Evolutionary conservation across 2,113 vertebrate species (phyloP).

Genomic region (Halichoerus grypus): DNA sequence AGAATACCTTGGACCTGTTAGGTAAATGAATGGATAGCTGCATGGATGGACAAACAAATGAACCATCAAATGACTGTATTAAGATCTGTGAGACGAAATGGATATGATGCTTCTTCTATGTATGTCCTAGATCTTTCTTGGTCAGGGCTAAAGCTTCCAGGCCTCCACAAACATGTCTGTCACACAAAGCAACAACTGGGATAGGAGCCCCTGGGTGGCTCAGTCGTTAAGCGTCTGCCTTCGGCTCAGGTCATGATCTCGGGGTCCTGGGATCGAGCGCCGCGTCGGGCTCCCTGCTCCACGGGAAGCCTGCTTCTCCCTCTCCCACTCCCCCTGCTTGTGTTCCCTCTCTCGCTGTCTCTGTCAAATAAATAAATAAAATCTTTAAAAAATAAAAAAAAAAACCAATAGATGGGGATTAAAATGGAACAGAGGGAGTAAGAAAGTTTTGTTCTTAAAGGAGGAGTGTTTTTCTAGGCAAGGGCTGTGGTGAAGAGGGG

Average conservation of each 20-base stretch:
- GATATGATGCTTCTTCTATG: not conserved
- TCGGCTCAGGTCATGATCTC: too few species aligned
- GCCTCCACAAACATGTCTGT: not conserved
- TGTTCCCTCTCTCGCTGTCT: too few species aligned
- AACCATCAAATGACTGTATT: not conserved
- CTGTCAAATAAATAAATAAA: too few species aligned
- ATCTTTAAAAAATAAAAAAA: too few species aligned
- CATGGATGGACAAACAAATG: not conserved
- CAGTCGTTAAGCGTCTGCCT: too few species aligned
- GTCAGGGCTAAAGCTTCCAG: not conserved
- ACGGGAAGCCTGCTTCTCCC: too few species aligned
- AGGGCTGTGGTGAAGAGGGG: not conserved
- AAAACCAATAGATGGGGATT: not conserved
- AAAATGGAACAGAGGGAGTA: not conserved
- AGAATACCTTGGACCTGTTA: not conserved
- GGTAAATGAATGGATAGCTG: constrained; percentile 9
- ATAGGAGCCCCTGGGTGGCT: too few species aligned
- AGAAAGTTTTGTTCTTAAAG: not conserved
- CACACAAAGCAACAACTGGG: not conserved
- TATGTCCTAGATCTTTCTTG: not conserved
- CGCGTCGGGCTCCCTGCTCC: too few species aligned
- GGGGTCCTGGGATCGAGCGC: too few species aligned
- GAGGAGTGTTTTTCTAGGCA: not conserved
- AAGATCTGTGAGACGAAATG: not conserved
- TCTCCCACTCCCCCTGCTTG: too few species aligned